Evolutionary conservation across 1,140 invertebrate species (phyloP), one percentile per base, ranked within the genome.

Genomic region (Drosophila kohkoa): DNA sequence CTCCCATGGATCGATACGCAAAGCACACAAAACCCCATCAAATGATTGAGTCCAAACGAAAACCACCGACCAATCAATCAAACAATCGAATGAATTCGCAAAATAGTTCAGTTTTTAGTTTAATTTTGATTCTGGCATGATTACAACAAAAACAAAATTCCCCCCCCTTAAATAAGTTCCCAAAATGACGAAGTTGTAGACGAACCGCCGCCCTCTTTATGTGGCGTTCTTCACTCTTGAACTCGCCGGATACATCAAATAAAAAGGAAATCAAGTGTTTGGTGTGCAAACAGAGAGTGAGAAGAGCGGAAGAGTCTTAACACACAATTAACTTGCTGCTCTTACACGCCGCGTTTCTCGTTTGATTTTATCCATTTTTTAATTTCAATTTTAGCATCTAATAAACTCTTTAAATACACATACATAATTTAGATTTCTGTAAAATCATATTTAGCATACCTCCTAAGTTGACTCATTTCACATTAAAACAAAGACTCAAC

Each of bases 331-430:
- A 80, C 60, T 77, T 87, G 83, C 83, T 80, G 83, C 65, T 77
- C 77, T 69, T 66, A 43, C 75, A 72, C 75, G 75, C 66, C 77
- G 76, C 77, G 69, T 81, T 82, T 79, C 58, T 77, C 83, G 63
- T 83, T 88, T 77, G 77, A 80, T 79, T 85, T 86, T 85, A 86
- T 81, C 66, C 66, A 65, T 60, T 75, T 87, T 87, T 82, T 70
- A 82, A 76, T 77, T 79, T 79, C 66, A 75, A 49, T 79, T 76
- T 77, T 79, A 79, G 69, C 80, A 87, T 88, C 85, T 77, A 87
- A 87, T 87, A 87, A 87, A 87, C 63, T 81, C 76, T 83, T 83
- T 76, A 79, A 77, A 72, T 88, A 82, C 67, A 80, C 77, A 68
- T 66, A 64, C 57, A 70, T 62, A 54, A 59, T 41, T 63, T 80